These are phyloP conservation scores for Scaptomyza montana DNA, from an alignment of 1,140 invertebrate genomes.

Conservation along the genomic window DNA sequence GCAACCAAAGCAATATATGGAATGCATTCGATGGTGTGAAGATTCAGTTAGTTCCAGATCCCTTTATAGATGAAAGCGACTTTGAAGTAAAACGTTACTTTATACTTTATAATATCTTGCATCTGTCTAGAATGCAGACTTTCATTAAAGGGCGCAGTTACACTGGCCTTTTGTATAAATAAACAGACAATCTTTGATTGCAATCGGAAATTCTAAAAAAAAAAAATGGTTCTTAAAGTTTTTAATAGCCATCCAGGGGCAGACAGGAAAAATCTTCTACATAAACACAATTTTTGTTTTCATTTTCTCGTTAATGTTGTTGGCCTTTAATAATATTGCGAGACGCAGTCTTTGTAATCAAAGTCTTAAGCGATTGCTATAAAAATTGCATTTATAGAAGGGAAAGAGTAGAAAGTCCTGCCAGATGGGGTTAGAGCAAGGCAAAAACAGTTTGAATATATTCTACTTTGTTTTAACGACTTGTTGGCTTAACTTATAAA, in stretches of 20 bases:
- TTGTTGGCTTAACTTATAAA: slow-evolving; percentile 26
- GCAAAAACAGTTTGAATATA: not conserved
- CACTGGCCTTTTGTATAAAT: slow-evolving; percentile 52
- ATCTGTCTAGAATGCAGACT: slow-evolving; percentile 24
- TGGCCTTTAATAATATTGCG: slow-evolving; percentile 20
- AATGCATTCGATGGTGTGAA: slow-evolving; percentile 18
- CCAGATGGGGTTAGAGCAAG: slow-evolving; percentile 5
- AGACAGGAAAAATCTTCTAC: slow-evolving; percentile 6
- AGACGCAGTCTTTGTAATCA: slow-evolving; percentile 38
- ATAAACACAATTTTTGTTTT: slow-evolving; percentile 22
- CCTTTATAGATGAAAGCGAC: slow-evolving; percentile 34
- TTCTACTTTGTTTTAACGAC: not conserved
- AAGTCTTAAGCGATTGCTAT: slow-evolving; percentile 21
- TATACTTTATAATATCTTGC: not conserved
- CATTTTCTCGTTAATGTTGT: not conserved
- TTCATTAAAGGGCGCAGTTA: not conserved
- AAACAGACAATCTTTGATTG: slow-evolving; percentile 71
- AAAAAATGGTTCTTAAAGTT: slow-evolving; percentile 12
- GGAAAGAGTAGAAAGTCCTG: not conserved
- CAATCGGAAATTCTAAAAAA: slow-evolving; percentile 64
- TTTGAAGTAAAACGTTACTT: slow-evolving; percentile 31
- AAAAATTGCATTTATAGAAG: slow-evolving; percentile 47
- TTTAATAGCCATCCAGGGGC: slow-evolving; percentile 49
- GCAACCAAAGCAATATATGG: slow-evolving; percentile 11
- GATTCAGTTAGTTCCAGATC: not conserved